Evolutionary conservation across 2,113 vertebrate species (phyloP).

Genomic region (Strix uralensis): DNA sequence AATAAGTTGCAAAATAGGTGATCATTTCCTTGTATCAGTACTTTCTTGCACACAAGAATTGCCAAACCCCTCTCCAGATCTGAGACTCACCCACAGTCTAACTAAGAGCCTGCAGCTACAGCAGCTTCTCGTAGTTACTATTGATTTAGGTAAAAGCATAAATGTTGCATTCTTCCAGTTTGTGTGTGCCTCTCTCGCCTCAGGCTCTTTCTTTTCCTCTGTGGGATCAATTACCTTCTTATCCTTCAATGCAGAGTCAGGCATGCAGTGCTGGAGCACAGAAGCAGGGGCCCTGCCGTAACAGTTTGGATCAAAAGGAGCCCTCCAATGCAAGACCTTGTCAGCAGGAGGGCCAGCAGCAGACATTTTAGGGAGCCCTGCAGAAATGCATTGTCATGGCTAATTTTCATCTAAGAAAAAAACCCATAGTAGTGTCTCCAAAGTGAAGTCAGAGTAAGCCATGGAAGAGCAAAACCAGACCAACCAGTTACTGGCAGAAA

Average conservation of each 20-base stretch:
- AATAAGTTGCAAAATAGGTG: no score
- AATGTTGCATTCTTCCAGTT: not conserved
- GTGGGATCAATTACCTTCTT: constrained; percentile 36
- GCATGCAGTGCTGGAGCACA: not conserved
- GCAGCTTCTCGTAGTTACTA: not conserved
- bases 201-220: constrained; percentile 33
- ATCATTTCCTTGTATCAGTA: no score
- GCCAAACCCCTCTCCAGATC: not conserved
- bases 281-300: not conserved
- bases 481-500: not conserved
- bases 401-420: not conserved
- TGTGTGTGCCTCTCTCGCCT: not conserved
- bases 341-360: not conserved
- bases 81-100: not conserved
- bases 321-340: not conserved
- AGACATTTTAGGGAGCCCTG: not conserved
- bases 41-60: not conserved
- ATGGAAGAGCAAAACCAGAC: not conserved
- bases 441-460: not conserved
- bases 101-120: not conserved
- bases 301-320: not conserved
- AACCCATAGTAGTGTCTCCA: rapidly evolving
- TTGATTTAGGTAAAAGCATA: constrained; percentile 40
- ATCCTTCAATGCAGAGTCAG: not conserved
- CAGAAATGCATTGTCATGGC: not conserved